A percentile compares a stretch with the other conserved stretches of the same genome.
These are phyloP conservation scores for Drosophila emarginata DNA, from an alignment of 2,888 invertebrate species.

Conservation along the genomic window DNA sequence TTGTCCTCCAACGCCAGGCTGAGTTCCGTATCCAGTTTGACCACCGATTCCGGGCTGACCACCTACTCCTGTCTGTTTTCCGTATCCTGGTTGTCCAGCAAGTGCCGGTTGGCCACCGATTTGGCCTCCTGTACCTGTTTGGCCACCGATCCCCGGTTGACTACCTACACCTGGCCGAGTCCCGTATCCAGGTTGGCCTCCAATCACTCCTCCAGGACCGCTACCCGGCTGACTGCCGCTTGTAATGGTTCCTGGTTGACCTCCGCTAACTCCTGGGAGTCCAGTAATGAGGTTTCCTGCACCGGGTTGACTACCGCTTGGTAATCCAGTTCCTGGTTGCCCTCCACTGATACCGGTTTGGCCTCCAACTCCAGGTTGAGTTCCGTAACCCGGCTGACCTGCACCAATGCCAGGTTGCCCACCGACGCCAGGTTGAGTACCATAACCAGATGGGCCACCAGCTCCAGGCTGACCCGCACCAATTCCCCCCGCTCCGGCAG, in stretches of 20 bases:
- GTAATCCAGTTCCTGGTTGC: neutral
- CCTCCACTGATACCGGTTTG: neutral
- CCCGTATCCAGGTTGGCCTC: constrained; percentile 33
- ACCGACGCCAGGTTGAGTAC: constrained; percentile 2
- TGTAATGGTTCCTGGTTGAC: neutral
- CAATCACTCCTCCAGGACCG: constrained; percentile 22
- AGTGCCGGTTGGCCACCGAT: neutral
- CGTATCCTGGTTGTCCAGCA: neutral
- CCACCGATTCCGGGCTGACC: neutral
- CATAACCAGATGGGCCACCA: constrained; percentile 7
- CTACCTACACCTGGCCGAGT: constrained; percentile 4
- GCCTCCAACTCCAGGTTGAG: neutral
- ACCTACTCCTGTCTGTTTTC: constrained; percentile 17
- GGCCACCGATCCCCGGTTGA: neutral
- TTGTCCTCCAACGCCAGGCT: neutral
- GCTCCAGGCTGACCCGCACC: constrained; percentile 8
- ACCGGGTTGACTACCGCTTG: constrained; percentile 2
- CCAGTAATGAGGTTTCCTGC: neutral
- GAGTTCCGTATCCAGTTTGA: neutral
- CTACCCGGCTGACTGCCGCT: constrained; percentile 6
- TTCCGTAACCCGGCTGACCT: neutral
- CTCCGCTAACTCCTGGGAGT: neutral
- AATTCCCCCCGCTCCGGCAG: no score
- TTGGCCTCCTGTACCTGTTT: neutral
- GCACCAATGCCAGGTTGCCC: neutral